phyloP scores from a whole-genome alignment of 2,113 vertebrate species.

The Apteryx mantelli region DNA sequence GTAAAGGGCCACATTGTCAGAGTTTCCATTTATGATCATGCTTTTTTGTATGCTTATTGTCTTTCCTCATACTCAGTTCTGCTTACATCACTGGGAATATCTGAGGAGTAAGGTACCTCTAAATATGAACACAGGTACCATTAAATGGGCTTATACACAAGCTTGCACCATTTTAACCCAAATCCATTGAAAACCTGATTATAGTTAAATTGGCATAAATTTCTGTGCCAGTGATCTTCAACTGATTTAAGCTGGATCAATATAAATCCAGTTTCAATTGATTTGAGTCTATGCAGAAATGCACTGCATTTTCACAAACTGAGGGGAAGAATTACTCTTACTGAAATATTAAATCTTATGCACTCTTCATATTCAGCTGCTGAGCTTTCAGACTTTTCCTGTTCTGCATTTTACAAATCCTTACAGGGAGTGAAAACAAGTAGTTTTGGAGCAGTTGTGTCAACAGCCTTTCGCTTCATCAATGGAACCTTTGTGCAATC shows the following conservation, averaged over 20 bases:
- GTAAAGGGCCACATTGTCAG: not conserved
- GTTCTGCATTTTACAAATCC: not conserved
- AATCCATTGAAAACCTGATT: constrained; percentile 10
- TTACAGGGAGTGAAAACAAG: not conserved
- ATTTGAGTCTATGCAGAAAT: not conserved
- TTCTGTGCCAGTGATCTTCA: not conserved
- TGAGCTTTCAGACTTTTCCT: not conserved
- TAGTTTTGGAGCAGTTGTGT: not conserved
- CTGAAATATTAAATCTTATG: not conserved
- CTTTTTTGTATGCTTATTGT: not conserved
- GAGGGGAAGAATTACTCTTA: not conserved
- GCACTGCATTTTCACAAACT: not conserved
- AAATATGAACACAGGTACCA: not conserved
- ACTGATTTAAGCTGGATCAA: not conserved
- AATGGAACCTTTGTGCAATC: not conserved
- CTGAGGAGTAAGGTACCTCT: not conserved
- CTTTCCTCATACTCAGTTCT: not conserved
- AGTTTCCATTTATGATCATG: not conserved
- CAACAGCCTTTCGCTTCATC: not conserved
- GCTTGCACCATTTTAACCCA: not conserved
- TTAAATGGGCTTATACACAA: not conserved
- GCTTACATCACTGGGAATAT: not conserved
- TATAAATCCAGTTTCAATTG: constrained; percentile 31
- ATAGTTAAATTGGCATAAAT: not conserved
- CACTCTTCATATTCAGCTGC: not conserved